Percentiles rank a stretch among this genome's conserved stretches.
Evolutionary conservation across 2,888 invertebrate genomes (phyloP).

Genomic region (Cosmopolites sordidus): DNA sequence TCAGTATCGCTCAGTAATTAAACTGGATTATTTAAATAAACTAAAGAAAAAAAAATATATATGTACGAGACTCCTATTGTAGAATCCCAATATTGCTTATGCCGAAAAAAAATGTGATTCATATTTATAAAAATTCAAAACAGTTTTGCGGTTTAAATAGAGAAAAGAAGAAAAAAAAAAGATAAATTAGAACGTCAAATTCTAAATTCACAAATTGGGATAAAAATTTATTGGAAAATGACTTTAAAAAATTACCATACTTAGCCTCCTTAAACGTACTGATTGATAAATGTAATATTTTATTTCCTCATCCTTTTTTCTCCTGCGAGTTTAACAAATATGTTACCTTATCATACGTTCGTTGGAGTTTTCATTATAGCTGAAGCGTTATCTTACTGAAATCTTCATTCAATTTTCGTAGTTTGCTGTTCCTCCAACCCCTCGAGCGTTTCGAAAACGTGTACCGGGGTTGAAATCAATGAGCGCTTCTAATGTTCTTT

Average conservation of each 20-base stretch:
- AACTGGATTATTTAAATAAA: too few species aligned
- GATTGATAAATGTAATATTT: constrained; percentile 24
- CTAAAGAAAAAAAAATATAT: too few species aligned
- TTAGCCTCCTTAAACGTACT: constrained; percentile 22
- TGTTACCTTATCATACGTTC: constrained; percentile 6
- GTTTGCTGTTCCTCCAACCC: neutral
- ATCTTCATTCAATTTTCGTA: constrained; percentile 3
- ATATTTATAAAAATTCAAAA: too few species aligned
- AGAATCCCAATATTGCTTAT: too few species aligned
- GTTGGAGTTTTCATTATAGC: constrained; percentile 3
- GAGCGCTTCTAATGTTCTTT: neutral
- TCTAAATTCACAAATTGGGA: constrained; percentile 9
- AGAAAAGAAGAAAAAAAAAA: neutral
- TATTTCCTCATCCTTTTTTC: constrained; percentile 16
- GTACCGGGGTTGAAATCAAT: neutral
- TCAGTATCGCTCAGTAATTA: too few species aligned
- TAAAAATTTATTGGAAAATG: constrained; percentile 18
- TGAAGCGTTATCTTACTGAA: constrained; percentile 1
- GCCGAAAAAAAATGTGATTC: too few species aligned
- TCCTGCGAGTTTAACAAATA: constrained; percentile 16
- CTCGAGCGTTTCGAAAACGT: neutral
- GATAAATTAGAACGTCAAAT: neutral
- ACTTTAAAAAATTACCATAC: constrained; percentile 21
- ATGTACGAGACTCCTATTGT: too few species aligned
- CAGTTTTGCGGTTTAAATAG: too few species aligned